Evolutionary conservation across 2,797 vertebrate genomes (phyloP).

Genomic region (Australoheros facetus): DNA sequence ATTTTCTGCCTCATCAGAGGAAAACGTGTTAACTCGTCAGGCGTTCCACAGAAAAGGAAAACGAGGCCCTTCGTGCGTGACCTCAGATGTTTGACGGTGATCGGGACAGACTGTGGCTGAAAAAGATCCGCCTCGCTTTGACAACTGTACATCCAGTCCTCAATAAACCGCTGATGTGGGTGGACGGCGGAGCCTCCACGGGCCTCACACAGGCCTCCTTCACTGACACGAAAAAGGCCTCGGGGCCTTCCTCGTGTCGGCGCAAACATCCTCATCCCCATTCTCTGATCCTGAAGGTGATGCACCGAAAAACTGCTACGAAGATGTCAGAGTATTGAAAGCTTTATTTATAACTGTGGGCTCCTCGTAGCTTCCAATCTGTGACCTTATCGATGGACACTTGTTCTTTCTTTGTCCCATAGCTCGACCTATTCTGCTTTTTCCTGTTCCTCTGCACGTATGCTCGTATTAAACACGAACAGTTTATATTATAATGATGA

Average conservation of each 20-base stretch:
- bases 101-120: slow-evolving; percentile 35
- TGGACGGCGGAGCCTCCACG: slow-evolving; percentile 31
- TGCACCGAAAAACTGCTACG: background rate
- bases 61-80: background rate
- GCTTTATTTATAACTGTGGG: background rate
- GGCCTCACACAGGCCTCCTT: slow-evolving; percentile 9
- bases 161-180: slow-evolving; percentile 39
- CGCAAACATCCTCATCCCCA: background rate
- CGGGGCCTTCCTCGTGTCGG: slow-evolving; percentile 21
- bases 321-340: background rate
- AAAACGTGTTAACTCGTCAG: background rate
- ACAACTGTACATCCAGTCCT: slow-evolving; percentile 36
- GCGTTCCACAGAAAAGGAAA: background rate
- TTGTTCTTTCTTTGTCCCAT: too few species aligned
- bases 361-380: background rate
- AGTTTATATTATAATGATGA: background rate
- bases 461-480: too few species aligned
- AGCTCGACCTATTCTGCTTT: too few species aligned
- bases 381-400: background rate
- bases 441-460: too few species aligned
- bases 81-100: slow-evolving; percentile 39
- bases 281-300: slow-evolving; percentile 1
- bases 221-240: slow-evolving; percentile 2
- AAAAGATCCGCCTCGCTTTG: slow-evolving; percentile 47
- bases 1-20: background rate